Percentiles rank a stretch among this genome's conserved stretches.
These are phyloP conservation scores for Telenomus remus DNA, from an alignment of 1,140 invertebrate species.

Conservation along the genomic window DNA sequence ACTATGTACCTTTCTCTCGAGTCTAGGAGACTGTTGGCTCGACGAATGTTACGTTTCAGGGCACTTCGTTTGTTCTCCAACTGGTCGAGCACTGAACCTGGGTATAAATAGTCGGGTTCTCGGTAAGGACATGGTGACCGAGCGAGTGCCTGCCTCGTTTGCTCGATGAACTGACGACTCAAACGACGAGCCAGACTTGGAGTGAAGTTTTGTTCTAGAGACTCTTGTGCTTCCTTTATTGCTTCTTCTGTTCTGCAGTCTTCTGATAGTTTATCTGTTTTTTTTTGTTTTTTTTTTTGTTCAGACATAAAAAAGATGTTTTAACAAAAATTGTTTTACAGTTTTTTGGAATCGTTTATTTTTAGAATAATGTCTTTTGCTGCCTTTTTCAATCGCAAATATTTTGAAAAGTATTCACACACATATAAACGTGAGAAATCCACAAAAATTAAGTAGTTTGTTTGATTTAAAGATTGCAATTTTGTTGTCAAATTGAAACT, in stretches of 20 bases:
- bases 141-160: conserved; percentile 66
- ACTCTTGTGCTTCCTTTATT: conserved; percentile 61
- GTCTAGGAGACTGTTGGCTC: conserved; percentile 66
- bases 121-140: conserved; percentile 64
- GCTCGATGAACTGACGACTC: conserved; percentile 70
- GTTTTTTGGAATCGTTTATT: too few relatives aligned
- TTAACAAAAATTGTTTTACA: too few relatives aligned
- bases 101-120: conserved; percentile 38
- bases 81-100: conserved; percentile 28
- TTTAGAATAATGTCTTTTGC: too few relatives aligned
- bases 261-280: conserved; percentile 56
- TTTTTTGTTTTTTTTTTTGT: conserved; percentile 50
- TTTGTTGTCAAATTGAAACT: too few relatives aligned
- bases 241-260: conserved; percentile 37
- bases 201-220: conserved; percentile 66
- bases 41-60: conserved; percentile 41
- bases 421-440: too few relatives aligned
- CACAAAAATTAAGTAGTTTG: too few relatives aligned
- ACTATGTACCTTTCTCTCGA: conserved; percentile 34
- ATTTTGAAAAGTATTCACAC: too few relatives aligned
- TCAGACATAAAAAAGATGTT: too few relatives aligned
- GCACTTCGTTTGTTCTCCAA: conserved; percentile 28
- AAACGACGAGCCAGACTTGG: conserved; percentile 70
- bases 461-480: too few relatives aligned
- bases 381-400: too few relatives aligned